Percentiles rank a stretch among this genome's conserved stretches.
These are phyloP conservation scores for Scyliorhinus canicula DNA, from an alignment of 2,797 vertebrate genomes.

Conservation along the genomic window DNA sequence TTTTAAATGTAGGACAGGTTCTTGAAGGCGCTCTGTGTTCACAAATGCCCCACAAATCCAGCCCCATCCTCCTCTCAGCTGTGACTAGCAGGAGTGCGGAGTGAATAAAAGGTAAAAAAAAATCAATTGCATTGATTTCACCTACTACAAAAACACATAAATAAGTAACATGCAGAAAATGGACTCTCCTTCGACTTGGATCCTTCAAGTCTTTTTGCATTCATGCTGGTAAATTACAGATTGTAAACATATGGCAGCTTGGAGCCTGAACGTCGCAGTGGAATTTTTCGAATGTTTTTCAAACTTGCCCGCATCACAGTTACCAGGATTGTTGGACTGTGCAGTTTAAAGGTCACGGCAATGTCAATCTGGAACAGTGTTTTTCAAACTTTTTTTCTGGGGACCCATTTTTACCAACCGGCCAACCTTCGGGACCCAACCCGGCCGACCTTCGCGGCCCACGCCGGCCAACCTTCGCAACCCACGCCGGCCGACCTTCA, in stretches of 20 bases:
- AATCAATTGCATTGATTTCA: neutral
- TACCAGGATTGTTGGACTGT: neutral
- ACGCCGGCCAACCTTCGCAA: too few relatives aligned
- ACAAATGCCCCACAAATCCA: neutral
- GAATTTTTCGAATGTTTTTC: neutral
- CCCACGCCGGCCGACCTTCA: too few relatives aligned
- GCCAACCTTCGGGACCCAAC: too few relatives aligned
- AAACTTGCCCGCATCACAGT: neutral
- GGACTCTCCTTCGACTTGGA: neutral
- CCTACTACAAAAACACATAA: neutral
- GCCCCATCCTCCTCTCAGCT: neutral
- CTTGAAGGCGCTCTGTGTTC: neutral
- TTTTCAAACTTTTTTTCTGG: too few relatives aligned
- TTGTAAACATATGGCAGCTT: neutral
- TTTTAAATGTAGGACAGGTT: neutral
- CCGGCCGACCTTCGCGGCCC: too few relatives aligned
- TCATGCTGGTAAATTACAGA: neutral
- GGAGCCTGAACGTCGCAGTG: neutral
- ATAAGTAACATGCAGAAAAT: slow-evolving; percentile 15
- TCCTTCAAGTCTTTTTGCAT: too few relatives aligned
- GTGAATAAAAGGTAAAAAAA: neutral
- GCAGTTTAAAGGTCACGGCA: neutral
- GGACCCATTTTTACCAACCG: too few relatives aligned
- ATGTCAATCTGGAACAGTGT: too few relatives aligned
- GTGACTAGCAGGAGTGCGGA: neutral